Base-by-base conservation (phyloP, 2,888 invertebrate genomes). In the Tipula confusa region DNA sequence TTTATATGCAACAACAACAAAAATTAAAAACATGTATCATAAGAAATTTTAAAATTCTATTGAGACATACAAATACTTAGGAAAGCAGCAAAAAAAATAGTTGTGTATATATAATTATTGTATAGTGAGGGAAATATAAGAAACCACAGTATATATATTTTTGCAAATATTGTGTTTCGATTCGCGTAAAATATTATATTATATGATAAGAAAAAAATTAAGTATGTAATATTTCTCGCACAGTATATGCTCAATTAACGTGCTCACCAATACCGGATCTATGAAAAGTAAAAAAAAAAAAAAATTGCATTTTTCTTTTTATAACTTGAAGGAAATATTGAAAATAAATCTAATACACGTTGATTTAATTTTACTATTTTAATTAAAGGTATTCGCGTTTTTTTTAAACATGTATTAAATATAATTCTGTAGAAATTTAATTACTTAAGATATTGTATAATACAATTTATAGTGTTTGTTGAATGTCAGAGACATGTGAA, bases 231-330 rank as follows among this genome's bases (percentile, higher is more conserved):
- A 29, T 29, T 29, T 29, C 15, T 29, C 29, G n/a, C n/a, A n/a
- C n/a, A 18, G 80, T 80, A 29, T 80, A 80, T 29, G 29, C 29
- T 29, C 31, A 80, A 29, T 80, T 80, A 80, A 29, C 80, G 31
- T 80, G 80, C 80, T 29, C 80, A 80, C 80, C 80, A 80, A 80
- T 80, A 80, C 80, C 80, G 80, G 80, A 80, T 80, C 80, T 80
- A n/a, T 80, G 31, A 5, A 80, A 9, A 80, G 29, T 2, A 80
- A 80, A 80, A 80, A n/a, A 5, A 80, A 9, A 80, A 80, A 5
- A 80, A 80, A 80, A 80, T 2, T 24, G 24, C 7, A 64, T 64
- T 64, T 64, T 64, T 64, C 64, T 64, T 64, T 24, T 24, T 64
- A 64, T 64, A 64, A 24, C 9, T 64, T 64, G 64, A 64, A 64